Evolutionary conservation across 2,888 invertebrate species (phyloP), one percentile per base, ranked within the genome.

Genomic region (Andrena minutula): DNA sequence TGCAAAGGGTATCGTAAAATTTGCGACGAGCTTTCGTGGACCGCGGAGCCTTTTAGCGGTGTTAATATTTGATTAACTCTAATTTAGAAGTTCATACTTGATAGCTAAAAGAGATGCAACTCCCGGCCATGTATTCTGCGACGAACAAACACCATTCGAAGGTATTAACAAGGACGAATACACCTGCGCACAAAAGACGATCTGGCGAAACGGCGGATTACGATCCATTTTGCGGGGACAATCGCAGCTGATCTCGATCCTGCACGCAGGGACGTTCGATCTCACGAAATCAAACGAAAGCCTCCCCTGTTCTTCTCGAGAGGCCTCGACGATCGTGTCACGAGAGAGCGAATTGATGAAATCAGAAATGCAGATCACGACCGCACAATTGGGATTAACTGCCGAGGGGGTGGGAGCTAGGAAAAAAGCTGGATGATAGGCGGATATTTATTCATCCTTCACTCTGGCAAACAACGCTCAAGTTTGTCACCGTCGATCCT

Each of bases 311-410:
- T 64, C 26, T 49, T 16, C 32, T 60, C 56, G 63, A 64, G 70
- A 53, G 71, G 30, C 23, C 32, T 61, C n/a, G 66, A 41, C 60
- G 51, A 75, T 68, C 76, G 49, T 66, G 77, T 85, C 84, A 78
- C 78, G 68, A 83, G 83, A 76, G 76, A 86, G 79, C 72, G 77
- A 90, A 91, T 87, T 86, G 89, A 91, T 90, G 87, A 88, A 90
- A 92, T 90, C 89, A 90, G 87, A 90, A 91, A 91, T 90, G 89
- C 90, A 89, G 90, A 90, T 91, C 90, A 88, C 72, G 85, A 86
- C 82, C 71, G 78, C 74, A 89, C 89, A 89, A 90, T 89, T 88
- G 88, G 83, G 85, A 89, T 87, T 88, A 86, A 88, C 75, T 76
- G 81, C 2, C 28, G 35, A 69, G 72, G 70, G 41, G 70, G 41